Evolutionary conservation across 2,797 vertebrate species (phyloP), one percentile per base, ranked within the genome.

Genomic region (Tauraco hartlaubi): DNA sequence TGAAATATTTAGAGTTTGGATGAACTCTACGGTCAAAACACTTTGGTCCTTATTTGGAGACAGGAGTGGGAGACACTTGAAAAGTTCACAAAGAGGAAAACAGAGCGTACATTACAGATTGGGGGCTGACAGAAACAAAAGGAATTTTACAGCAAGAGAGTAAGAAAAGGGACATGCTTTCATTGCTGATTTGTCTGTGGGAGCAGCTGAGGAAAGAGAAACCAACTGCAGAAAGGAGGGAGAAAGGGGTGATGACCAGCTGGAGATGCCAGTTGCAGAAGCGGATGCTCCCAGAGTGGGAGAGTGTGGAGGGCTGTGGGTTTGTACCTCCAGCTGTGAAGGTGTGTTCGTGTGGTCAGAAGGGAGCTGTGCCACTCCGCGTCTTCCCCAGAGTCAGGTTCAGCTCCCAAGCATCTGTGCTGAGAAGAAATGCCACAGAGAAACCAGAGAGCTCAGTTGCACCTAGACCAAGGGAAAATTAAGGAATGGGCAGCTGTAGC

Each of bases 1-100:
- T 78, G 76, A 84, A 94, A 85, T 95, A 95, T 90, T 94, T 83
- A 77, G 54, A 33, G 19, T 68, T 80, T 80, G 5, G 16, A 64
- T 62, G 68, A 94, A 83, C 61, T 26, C 33, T 73, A 29, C 22
- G 51, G 22, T 58, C 63, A 80, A 20, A 69, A 2, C 12, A 43
- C 4, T 91, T 78, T 48, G 8, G 22, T 78, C 5, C 16, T 58
- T 72, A 31, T 37, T 25, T 85, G 39, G 48, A 73, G 37, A 48
- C 3, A 46, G 26, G 9, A 85, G 16, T 33, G 11, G 18, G 26
- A 78, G 6, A n/a, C 48, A 20, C 28, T 15, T 51, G 23, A 73
- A 63, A 83, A 79, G 49, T n/a, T 80, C 48, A 22, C 28, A 21
- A 39, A 31, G 11, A 69, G 16, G 35, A 62, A 85, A 81, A 39